Base-by-base conservation (phyloP, 2,888 invertebrate genomes). In the Pandemis cinnamomeana region DNA sequence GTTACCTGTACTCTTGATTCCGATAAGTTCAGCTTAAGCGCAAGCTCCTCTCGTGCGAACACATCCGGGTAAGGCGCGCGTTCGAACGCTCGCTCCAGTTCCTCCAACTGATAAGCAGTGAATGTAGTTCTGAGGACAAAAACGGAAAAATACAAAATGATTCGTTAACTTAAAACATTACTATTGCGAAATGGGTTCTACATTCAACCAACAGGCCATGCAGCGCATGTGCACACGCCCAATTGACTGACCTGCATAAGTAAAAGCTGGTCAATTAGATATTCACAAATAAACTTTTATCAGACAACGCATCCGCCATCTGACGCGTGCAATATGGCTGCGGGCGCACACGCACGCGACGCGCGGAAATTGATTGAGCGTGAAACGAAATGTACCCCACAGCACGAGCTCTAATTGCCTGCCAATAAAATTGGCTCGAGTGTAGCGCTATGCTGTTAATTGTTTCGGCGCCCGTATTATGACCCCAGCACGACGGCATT, bases 21-120 rank as follows among this genome's bases (percentile, higher is more conserved):
- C 82, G 98, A 98, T 41, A 99, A 95, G 83, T 97, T 97, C 71
- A 99, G 95, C 87, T 98, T 98, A 61, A 98, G 95, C 67, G 99
- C 99, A 73, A 99, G 93, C 87, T 99, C 99, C 88, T 99, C 99
- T 74, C 99, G 95, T 1, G 99, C 99, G 85, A 99, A 99, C 0
- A 99, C 98, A 88, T 99, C 99, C 0, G 99, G 99, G 86, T 99
- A 99, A 0, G 99, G 99, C 0, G 99, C 99, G 51, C 98, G 95
- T 87, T 99, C 98, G 86, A 99, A 99, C 0, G 99, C 99, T 63
- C 98, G 95, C 87, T 99, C 99, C 83, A 99, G 89, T 84, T 99
- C 98, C 87, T 99, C 98, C 77, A 99, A 92, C 88, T 99, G 99
- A 86, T 98, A 98, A 0, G 98, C 98, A 6, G 99, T 99, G 86